Evolutionary conservation across 2,888 invertebrate genomes (phyloP), one percentile per base, ranked within the genome.

Genomic region (Andrena fulva): DNA sequence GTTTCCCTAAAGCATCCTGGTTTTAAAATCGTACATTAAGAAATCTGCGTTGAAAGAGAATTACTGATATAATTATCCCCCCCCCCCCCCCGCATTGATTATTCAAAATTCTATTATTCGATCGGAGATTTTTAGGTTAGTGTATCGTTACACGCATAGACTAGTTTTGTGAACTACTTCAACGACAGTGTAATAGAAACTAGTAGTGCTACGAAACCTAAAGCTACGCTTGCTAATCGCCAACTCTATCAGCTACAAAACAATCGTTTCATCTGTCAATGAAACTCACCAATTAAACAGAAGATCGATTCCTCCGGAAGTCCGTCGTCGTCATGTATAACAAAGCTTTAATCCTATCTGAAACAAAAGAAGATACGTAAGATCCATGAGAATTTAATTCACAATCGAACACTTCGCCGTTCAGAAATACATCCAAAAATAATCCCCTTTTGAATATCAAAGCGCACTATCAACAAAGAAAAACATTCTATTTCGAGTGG

Each of bases 261-360:
- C 52, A 59, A 59, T 31, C 20, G 29, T 48, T 35, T 60, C 27
- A 68, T 50, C 20, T 12, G 20, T 70, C 16, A 20, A 59, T 72
- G 5, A 8, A 48, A 92, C 92, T 92, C 84, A 92, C 92, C 92
- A 89, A 87, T 91, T 89, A 89, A 89, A 89, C 87, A 87, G 88
- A 90, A 89, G 83, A 87, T 72, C 70, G 85, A 84, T 89, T 69
- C 85, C 75, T 84, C 88, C 80, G 84, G 83, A 74, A 85, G 75
- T 75, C 85, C 85, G 86, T 84, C 81, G 86, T 88, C 87, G 89
- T 91, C 91, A 92, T 92, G 87, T 88, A 90, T 90, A 82, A 82
- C 63, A 68, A 73, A 86, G 70, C 66, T n/a, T 29, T 35, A 12
- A 68, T 77, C 79, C 75, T 42, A 66, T 63, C 81, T 84, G 68